phyloP scores from a whole-genome alignment of 2,797 vertebrate genomes.

The Notoglanidium macrostoma region DNA sequence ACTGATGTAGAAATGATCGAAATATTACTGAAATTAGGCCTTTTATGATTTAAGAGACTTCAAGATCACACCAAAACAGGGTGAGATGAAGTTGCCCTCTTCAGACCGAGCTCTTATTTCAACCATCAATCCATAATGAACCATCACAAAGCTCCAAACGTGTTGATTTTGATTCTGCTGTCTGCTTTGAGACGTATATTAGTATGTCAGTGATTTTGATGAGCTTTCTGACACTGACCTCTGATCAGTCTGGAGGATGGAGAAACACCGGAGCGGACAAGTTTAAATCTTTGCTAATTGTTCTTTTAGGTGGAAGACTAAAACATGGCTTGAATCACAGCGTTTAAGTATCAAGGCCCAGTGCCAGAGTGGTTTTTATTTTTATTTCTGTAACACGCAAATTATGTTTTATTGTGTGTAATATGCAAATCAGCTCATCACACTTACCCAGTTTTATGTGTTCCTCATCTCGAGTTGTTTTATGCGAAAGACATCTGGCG shows the following conservation, averaged over 20 bases:
- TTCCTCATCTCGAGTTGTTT: background rate
- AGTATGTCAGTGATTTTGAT: background rate
- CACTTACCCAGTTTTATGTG: background rate
- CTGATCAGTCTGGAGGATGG: background rate
- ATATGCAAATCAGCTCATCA: background rate
- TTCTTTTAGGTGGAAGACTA: background rate
- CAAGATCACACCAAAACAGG: background rate
- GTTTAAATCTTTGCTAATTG: background rate
- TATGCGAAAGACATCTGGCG: background rate
- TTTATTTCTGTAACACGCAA: background rate
- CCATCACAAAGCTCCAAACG: background rate
- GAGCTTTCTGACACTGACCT: background rate
- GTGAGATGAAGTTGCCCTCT: background rate
- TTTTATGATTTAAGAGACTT: constrained; percentile 9
- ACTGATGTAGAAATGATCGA: background rate
- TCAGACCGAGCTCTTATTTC: background rate
- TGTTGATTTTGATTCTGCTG: background rate
- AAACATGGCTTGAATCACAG: background rate
- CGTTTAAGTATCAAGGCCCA: background rate
- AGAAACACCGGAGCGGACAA: background rate
- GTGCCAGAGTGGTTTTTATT: background rate
- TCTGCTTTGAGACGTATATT: background rate
- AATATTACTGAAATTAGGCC: background rate
- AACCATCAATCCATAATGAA: background rate
- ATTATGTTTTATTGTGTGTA: background rate